Conservation (phyloP, 2,113 vertebrate genomes). For the Plectropomus leopardus region DNA sequence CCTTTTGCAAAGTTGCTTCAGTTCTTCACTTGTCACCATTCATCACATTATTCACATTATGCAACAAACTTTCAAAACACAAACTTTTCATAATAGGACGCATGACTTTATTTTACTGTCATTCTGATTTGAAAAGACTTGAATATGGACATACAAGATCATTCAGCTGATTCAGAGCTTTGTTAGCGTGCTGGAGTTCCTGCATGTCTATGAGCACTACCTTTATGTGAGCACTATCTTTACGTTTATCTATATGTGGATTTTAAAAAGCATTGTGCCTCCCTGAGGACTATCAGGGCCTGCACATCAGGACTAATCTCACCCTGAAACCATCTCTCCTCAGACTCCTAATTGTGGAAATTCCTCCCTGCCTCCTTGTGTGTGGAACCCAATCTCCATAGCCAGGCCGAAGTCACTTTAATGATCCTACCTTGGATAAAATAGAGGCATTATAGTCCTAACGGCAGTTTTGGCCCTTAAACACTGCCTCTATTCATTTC, state of each 20-base stretch:
- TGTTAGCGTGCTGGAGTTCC: neutral
- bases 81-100: too few relatives aligned
- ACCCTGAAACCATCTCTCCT: constrained; percentile 80
- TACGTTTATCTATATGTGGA: neutral
- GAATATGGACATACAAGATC: neutral
- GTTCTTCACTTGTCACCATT: neutral
- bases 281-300: constrained; percentile 6
- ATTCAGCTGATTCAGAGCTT: neutral
- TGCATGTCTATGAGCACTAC: neutral
- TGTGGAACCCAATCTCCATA: constrained; percentile 81
- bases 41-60: fast-evolving
- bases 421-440: constrained; percentile 80
- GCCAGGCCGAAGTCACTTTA: constrained; percentile 71
- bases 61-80: too few relatives aligned
- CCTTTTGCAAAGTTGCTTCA: neutral
- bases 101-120: neutral
- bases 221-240: neutral
- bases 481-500: constrained; percentile 85
- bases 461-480: constrained; percentile 75
- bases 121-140: neutral
- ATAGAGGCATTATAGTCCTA: constrained; percentile 83
- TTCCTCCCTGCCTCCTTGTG: constrained; percentile 79
- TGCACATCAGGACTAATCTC: constrained; percentile 49
- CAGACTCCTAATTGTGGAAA: constrained; percentile 82
- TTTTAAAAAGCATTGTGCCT: constrained; percentile 7